Base-by-base conservation (phyloP, 2,797 vertebrate species). In the Lacerta agilis region DNA sequence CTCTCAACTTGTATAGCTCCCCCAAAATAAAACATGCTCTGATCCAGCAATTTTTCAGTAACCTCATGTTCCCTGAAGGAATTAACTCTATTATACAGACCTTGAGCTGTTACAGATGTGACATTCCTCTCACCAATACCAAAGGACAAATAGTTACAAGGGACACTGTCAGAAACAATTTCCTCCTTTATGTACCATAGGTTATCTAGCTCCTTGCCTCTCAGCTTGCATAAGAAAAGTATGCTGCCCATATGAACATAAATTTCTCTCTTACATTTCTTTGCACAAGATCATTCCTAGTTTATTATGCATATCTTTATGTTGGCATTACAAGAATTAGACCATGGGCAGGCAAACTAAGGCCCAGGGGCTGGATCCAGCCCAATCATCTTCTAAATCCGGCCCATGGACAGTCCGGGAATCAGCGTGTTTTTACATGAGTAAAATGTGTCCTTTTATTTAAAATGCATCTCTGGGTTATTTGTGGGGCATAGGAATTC, bases 51-150 rank as follows among this genome's bases (percentile, higher is more conserved):
- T 77, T 90, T 89, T 78, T 76, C 86, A 83, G 55, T 94, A 95
- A 94, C 90, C 89, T 93, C 91, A 72, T 90, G 89, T 80, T 90
- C 91, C 91, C 85, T 85, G n/a, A 85, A 90, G 92, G 89, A 88
- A 91, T 58, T 36, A 83, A 83, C 85, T 92, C 89, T 90, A 85
- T 85, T 91, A 67, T 89, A 86, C 4, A 79, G 91, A 79, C 41
- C 77, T 25, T 89, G 90, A 94, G 77, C 2, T 89, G 49, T 11
- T 92, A 76, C 87, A 93, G 91, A 94, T 86, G 89, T 91, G 92
- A 90, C 91, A 89, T 93, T 87, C 92, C 89, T 82, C 27, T 76
- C 82, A 85, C 33, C 23, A 77, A 82, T 83, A 87, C 55, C 80
- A 87, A 86, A n/a, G 71, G 61, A 71, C 82, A 91, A 90, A 86